Base-by-base conservation (phyloP, 2,888 invertebrate genomes). In the Ophion slaviceki region DNA sequence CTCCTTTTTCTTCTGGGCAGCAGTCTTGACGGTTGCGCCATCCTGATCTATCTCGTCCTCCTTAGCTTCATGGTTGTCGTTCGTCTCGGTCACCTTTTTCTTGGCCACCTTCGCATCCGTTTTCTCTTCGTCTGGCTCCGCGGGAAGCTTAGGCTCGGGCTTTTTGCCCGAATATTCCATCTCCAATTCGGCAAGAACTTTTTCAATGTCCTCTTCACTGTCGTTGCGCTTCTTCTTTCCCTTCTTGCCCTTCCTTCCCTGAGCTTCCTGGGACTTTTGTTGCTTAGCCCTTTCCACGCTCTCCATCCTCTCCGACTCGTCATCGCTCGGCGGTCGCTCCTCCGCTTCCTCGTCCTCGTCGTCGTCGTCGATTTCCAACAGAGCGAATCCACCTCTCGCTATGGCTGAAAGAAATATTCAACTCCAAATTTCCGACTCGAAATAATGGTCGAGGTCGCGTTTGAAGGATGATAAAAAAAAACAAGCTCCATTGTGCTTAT, bases 1-100 rank as follows among this genome's bases (percentile, higher is more conserved):
- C 90, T 98, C 98, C 91, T 98, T 98, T 91, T 97, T 98, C 94
- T 98, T 98, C 92, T 98, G 97, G 2, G 98, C 97, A 5, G 97
- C 97, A 17, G 97, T 96, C 94, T 98, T 97, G 17, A 97, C 95
- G 0, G 96, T 96, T 57, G 95, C 92, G 24, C 95, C 94, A 86
- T 95, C 96, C 67, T 93, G 94, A 40, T 88, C 85, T 7, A 32
- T 78, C 40, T 78, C 80, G 28, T 87, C 94, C 24, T 88, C 88
- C 68, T 88, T 90, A 83, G 45, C 20, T n/a, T 76, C 89, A 74
- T 68, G 72, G 74, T 82, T 86, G 53, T 86, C 86, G 79, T 84
- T 90, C 74, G 83, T 84, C 78, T 88, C 89, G 82, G 90, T 90
- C 40, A 87, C 89, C 86, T 87, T 94, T 94, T 80, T 95, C 94